These are phyloP conservation scores for Coleophora flavipennella DNA, from an alignment of 2,888 invertebrate species.

Conservation along the genomic window DNA sequence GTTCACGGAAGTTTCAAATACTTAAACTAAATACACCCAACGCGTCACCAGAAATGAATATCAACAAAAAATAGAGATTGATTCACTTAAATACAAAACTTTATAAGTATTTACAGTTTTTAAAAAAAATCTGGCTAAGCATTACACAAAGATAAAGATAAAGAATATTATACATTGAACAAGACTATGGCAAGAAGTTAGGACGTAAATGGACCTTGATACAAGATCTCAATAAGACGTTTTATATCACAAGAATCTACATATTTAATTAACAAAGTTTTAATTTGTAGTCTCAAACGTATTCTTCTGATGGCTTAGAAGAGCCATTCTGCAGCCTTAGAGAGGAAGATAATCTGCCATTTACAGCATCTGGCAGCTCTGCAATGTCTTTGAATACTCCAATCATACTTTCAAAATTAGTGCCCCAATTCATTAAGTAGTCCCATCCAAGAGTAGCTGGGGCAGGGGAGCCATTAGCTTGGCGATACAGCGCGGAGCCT, in stretches of 20 bases:
- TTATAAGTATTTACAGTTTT: conserved; percentile 15
- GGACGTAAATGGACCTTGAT: conserved; percentile 59
- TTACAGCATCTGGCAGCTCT: conserved; percentile 88
- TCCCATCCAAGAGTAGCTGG: conserved; percentile 92
- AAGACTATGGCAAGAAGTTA: conserved; percentile 65
- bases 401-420: conserved; percentile 95
- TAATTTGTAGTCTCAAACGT: conserved; percentile 74
- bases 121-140: conserved; percentile 20
- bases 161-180: conserved; percentile 17
- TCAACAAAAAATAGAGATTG: no score
- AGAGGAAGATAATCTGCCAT: conserved; percentile 80
- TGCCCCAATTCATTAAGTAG: conserved; percentile 95
- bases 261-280: conserved; percentile 37
- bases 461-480: conserved; percentile 84
- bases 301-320: conserved; percentile 91
- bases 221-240: conserved; percentile 53
- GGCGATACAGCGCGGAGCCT: conserved; percentile 84
- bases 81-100: no score
- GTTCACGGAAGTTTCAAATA: conserved; percentile 9
- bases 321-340: conserved; percentile 83
- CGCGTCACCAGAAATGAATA: not conserved
- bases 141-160: no score
- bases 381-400: conserved; percentile 98
- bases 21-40: conserved; percentile 4
- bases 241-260: no score